Percentiles rank a stretch among this genome's conserved stretches.
phyloP scores from a whole-genome alignment of 92 coral and sea anemone genomes.

The Plumapathes pennacea region DNA sequence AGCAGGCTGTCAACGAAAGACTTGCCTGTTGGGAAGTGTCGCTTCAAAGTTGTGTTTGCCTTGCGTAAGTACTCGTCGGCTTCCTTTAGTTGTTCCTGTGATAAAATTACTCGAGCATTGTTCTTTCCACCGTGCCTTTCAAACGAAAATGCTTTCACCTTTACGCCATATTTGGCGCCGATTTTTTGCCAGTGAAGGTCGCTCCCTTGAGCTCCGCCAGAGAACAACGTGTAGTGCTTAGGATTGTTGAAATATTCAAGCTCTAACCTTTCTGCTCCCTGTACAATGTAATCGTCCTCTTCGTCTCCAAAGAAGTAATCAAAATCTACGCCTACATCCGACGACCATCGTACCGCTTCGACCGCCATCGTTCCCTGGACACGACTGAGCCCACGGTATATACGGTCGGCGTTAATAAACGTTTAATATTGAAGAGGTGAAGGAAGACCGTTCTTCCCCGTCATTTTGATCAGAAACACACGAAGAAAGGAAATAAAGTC shows the following conservation, averaged over 20 bases:
- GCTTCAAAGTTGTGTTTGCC: slow-evolving; percentile 50
- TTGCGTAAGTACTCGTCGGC: slow-evolving; percentile 39
- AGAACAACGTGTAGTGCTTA: slow-evolving; percentile 44
- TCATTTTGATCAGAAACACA: too few species aligned
- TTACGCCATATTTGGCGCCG: slow-evolving; percentile 37
- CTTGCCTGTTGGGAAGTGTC: slow-evolving; percentile 53
- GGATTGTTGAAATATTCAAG: slow-evolving; percentile 21
- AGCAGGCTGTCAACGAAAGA: slow-evolving; percentile 44
- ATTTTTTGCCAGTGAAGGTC: slow-evolving; percentile 40
- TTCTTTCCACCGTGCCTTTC: slow-evolving; percentile 21
- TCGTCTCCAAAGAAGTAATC: not conserved
- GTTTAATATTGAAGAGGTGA: too few species aligned
- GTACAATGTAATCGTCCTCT: not conserved
- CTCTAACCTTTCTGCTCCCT: slow-evolving; percentile 3
- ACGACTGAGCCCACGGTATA: too few species aligned
- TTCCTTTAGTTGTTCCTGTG: slow-evolving; percentile 29
- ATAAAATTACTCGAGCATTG: slow-evolving; percentile 32
- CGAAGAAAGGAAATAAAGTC: too few species aligned
- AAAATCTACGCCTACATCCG: not conserved
- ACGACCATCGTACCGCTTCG: too few species aligned
- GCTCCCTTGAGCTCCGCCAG: slow-evolving; percentile 56
- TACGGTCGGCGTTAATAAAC: too few species aligned
- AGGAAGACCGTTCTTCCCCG: too few species aligned
- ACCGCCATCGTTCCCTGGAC: too few species aligned
- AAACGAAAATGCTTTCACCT: slow-evolving; percentile 43